Conservation (phyloP, 2,113 vertebrate genomes). For the Callospermophilus lateralis region DNA sequence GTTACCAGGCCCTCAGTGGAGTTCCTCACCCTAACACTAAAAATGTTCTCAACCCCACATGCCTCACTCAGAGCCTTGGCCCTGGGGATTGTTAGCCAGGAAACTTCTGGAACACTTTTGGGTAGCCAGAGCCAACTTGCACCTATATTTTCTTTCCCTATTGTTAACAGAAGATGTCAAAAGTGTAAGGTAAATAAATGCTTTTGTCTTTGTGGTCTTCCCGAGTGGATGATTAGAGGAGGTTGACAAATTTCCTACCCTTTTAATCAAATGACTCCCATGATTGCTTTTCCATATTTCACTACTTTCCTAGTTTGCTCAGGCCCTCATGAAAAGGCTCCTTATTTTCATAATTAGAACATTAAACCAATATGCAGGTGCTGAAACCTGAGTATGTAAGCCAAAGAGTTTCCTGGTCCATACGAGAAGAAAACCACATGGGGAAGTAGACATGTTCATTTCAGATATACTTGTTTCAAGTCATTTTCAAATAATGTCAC, state of each 20-base stretch:
- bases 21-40: neutral
- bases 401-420: neutral
- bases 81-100: neutral
- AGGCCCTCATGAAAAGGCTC: neutral
- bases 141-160: too few species aligned
- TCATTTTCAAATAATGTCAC: neutral
- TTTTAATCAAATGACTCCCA: neutral
- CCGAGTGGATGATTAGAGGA: neutral
- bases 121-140: neutral
- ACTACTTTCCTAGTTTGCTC: neutral
- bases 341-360: slow-evolving; percentile 18
- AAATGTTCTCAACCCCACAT: neutral
- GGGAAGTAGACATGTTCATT: neutral
- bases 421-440: neutral
- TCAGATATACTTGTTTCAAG: neutral
- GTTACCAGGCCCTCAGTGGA: neutral
- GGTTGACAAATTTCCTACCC: neutral
- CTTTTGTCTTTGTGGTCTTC: neutral
- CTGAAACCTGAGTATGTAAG: neutral
- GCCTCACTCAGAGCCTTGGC: neutral
- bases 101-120: neutral
- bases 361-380: neutral
- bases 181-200: neutral
- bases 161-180: neutral
- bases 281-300: neutral